Percentiles rank a stretch among this genome's conserved stretches.
phyloP scores from a whole-genome alignment of 2,113 vertebrate genomes.

The Xenus cinereus region DNA sequence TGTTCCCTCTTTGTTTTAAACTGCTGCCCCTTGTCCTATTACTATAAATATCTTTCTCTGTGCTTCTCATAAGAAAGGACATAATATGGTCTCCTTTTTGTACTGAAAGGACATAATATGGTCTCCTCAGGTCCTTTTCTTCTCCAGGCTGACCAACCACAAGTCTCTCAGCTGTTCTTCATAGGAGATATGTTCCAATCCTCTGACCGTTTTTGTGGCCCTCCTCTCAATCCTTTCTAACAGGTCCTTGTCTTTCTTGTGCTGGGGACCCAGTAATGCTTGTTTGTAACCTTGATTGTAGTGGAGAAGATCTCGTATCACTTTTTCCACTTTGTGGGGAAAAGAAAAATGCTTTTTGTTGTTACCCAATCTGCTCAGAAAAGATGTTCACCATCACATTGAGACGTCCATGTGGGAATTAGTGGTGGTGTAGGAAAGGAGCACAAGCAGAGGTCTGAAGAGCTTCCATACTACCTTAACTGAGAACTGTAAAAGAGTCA shows the following conservation, averaged over 20 bases:
- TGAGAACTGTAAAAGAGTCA: neutral
- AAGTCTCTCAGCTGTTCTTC: neutral
- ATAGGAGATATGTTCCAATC: too few relatives aligned
- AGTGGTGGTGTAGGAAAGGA: neutral
- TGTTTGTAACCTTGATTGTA: neutral
- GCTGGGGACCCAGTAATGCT: neutral
- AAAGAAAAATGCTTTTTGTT: neutral
- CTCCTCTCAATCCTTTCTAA: neutral
- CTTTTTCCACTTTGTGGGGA: neutral
- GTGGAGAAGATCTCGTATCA: neutral
- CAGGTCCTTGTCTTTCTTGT: neutral
- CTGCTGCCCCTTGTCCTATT: neutral
- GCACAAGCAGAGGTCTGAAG: neutral
- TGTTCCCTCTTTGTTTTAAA: neutral
- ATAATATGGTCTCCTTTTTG: neutral
- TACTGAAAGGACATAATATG: neutral
- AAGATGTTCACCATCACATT: neutral
- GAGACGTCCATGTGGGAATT: neutral
- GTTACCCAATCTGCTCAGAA: neutral
- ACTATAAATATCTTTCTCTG: neutral
- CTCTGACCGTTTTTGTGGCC: neutral
- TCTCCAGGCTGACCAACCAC: neutral
- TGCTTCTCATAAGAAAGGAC: neutral
- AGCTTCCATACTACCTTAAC: neutral
- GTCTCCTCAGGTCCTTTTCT: neutral